Base-by-base conservation (phyloP, 1,140 invertebrate species). In the Helicoverpa zea region DNA sequence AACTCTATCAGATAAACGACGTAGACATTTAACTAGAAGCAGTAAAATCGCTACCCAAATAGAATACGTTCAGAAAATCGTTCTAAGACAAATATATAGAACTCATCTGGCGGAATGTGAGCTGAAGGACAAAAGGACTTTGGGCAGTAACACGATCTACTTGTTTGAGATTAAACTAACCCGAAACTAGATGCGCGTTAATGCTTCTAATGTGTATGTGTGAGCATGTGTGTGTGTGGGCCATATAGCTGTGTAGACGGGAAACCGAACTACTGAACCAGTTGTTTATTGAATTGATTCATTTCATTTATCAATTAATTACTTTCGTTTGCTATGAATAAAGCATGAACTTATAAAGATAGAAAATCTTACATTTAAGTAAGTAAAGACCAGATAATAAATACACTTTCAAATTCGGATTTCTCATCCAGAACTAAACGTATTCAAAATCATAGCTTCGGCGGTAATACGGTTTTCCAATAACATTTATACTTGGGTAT, bases 151-250 rank as follows among this genome's bases (percentile, higher is more conserved):
- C 77, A 30, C 59, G 84, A 87, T 87, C 80, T 82, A 80, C 79
- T 86, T 84, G 84, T 79, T 85, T 83, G 80, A 83, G 80, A 83
- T 84, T 82, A 83, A 86, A 84, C 82, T 84, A 86, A 83, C 79
- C 84, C 84, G 83, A 84, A 83, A 86, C 66, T 81, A 79, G 68
- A 81, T 81, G 61, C 68, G 77, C 81, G 75, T 79, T 81, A 85
- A 84, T 82, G 80, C 72, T 68, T 49, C 66, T 30, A 30, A 51
- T 58, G 83, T 58, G 51, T 49, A 70, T 68, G 52, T 49, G 73
- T 76, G 58, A 23, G 58, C 49, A 35, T 68, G 72, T 79, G n/a
- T 78, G 56, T 73, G 35, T 56, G 23, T 16, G n/a, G n/a, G 18
- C 2, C n/a, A 13, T 58, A 73, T 73, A 52, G 68, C 49, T 52